Base-by-base conservation (phyloP, 2,113 vertebrate genomes). In the Abramis brama region DNA sequence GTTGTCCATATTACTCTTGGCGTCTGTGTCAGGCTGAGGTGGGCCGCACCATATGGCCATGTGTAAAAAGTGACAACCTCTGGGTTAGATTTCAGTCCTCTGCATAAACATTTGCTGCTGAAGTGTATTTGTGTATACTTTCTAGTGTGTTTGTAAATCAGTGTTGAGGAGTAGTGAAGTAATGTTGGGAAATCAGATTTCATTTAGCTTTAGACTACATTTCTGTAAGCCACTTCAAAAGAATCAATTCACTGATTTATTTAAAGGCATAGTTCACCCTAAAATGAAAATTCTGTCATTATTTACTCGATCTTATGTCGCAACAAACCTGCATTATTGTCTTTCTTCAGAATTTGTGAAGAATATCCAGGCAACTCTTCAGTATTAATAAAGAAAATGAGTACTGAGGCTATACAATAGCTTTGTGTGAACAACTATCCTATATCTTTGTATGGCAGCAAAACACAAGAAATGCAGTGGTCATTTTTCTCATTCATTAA, bases 11-110 rank as follows among this genome's bases (percentile, higher is more conserved):
- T 91, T 90, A 91, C 91, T 89, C 79, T 86, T 66, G 85, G 90
- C 83, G 45, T 39, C 27, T 17, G 82, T 90, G 91, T 90, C 92
- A 93, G 90, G 88, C 85, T 84, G 43, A 39, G 87, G 59, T 86
- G 71, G 78, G 86, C 82, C 86, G 79, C 77, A 86, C 89, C 92
- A 94, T 93, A 93, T 93, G 93, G 93, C 86, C 89, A 86, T 84
- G 88, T 85, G 79, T 90, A 89, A 86, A 90, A 77, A 77, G 52
- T 17, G 25, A 76, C 74, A 77, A 50, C 83, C 86, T 85, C 59
- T 84, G 87, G 86, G 79, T 86, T 92, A 70, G 88, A 81, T 47
- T 30, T 27, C 7, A 80, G 83, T 89, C 23, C 5, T 57, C 15
- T 30, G 47, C 47, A 45, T 12, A 39, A n/a, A 43, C 7, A 5